Percentiles rank a stretch among this genome's conserved stretches.
phyloP scores from a whole-genome alignment of 2,113 vertebrate genomes.

The Etia nguti region DNA sequence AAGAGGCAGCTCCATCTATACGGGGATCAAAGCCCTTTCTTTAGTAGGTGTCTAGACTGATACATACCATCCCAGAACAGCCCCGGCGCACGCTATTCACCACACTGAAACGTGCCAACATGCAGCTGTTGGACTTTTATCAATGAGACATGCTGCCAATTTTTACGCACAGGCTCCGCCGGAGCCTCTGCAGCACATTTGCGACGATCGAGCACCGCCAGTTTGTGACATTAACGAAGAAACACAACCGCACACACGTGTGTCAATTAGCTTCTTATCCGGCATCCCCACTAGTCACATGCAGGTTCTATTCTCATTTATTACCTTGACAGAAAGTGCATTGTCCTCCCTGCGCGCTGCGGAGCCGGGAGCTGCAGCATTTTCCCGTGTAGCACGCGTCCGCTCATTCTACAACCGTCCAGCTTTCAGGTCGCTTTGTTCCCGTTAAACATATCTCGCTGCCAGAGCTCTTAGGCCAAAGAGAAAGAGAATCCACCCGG shows the following conservation, averaged over 20 bases:
- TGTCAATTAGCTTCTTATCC: slow-evolving; percentile 10
- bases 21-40: neutral
- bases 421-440: slow-evolving; percentile 56
- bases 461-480: neutral
- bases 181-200: neutral
- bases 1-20: neutral
- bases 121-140: slow-evolving; percentile 49
- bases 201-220: neutral
- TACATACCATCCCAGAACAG: neutral
- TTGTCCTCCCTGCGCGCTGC: slow-evolving; percentile 73
- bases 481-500: neutral
- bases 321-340: slow-evolving; percentile 79
- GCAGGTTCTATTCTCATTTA: neutral
- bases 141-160: slow-evolving; percentile 49
- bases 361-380: slow-evolving; percentile 71
- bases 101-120: slow-evolving; percentile 4
- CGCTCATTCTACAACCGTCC: slow-evolving; percentile 67
- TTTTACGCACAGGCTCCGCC: slow-evolving; percentile 47
- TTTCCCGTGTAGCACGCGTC: slow-evolving; percentile 75
- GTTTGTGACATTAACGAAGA: neutral
- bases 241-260: neutral
- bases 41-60: neutral
- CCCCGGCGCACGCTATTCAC: neutral
- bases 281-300: neutral
- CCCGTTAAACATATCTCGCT: slow-evolving; percentile 45